A percentile compares a stretch with the other conserved stretches of the same genome.
Evolutionary conservation across 2,113 vertebrate genomes (phyloP).

Genomic region (Calypte anna): DNA sequence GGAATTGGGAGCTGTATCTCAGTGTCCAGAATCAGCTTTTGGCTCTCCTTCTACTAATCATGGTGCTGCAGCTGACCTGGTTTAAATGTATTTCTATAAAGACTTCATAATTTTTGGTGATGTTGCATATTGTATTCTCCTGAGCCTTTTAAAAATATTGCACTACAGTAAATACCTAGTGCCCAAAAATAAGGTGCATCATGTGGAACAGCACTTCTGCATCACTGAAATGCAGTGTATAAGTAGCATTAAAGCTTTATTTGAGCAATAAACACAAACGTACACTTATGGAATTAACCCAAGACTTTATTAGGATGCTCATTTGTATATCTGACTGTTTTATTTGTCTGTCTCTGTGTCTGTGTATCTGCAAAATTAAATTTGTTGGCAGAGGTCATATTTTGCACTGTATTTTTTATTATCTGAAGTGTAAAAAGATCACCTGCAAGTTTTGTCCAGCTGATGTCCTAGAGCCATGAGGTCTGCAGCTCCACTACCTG

Average conservation of each 20-base stretch:
- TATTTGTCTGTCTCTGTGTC: not conserved
- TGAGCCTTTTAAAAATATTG: slow-evolving; percentile 36
- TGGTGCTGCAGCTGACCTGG: slow-evolving; percentile 26
- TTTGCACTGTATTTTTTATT: not conserved
- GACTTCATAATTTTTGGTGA: slow-evolving; percentile 36
- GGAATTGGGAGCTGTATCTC: slow-evolving; percentile 49
- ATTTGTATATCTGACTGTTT: not conserved
- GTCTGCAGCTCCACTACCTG: not conserved
- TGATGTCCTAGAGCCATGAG: not conserved
- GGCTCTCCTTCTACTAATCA: slow-evolving; percentile 52
- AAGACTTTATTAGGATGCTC: not conserved
- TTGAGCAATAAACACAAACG: not conserved
- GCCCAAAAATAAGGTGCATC: slow-evolving; percentile 18
- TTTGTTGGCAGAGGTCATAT: not conserved
- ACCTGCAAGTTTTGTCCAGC: not conserved
- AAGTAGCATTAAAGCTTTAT: not conserved
- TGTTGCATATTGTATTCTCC: slow-evolving; percentile 19
- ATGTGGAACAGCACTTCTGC: not conserved
- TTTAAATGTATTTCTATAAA: slow-evolving; percentile 53
- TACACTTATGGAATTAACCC: not conserved
- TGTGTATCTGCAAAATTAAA: not conserved
- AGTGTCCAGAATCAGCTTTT: slow-evolving; percentile 48
- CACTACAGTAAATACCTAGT: slow-evolving; percentile 1
- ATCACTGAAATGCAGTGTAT: not conserved
- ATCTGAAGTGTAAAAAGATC: not conserved